These are phyloP conservation scores for Galaxea fascicularis DNA, from an alignment of 92 coral and sea anemone species.

Conservation along the genomic window DNA sequence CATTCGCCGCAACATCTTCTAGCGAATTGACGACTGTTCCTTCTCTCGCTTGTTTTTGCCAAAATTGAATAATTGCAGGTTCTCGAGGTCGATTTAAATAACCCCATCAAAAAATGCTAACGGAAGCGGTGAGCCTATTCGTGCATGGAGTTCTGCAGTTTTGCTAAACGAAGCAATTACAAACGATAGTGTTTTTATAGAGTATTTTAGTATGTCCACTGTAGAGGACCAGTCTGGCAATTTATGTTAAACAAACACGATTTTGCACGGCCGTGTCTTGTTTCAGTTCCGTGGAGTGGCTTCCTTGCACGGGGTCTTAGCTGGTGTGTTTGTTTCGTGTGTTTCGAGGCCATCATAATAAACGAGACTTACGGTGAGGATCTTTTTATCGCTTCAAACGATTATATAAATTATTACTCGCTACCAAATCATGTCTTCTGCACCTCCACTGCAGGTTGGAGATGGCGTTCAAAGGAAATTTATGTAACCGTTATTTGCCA, in stretches of 20 bases:
- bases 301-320: not conserved
- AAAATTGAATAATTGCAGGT: conserved; percentile 72
- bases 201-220: conserved; percentile 20
- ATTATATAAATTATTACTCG: conserved; percentile 44
- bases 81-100: conserved; percentile 54
- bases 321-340: conserved; percentile 31
- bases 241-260: conserved; percentile 47
- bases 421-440: conserved; percentile 21
- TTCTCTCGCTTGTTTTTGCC: conserved; percentile 48
- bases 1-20: conserved; percentile 27
- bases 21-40: conserved; percentile 1
- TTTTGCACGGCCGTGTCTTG: conserved; percentile 15
- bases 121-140: conserved; percentile 4
- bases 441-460: conserved; percentile 28
- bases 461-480: conserved; percentile 29
- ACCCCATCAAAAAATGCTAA: conserved; percentile 74
- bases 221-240: conserved; percentile 28
- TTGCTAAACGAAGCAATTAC: not conserved
- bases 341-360: conserved; percentile 14
- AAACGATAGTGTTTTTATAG: not conserved
- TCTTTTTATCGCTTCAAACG: conserved; percentile 44
- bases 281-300: not conserved
- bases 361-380: conserved; percentile 19
- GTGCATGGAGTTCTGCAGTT: conserved; percentile 22
- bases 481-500: conserved; percentile 18